Evolutionary conservation across 2,113 vertebrate genomes (phyloP), one percentile per base, ranked within the genome.

Genomic region (Hippocampus abdominalis): DNA sequence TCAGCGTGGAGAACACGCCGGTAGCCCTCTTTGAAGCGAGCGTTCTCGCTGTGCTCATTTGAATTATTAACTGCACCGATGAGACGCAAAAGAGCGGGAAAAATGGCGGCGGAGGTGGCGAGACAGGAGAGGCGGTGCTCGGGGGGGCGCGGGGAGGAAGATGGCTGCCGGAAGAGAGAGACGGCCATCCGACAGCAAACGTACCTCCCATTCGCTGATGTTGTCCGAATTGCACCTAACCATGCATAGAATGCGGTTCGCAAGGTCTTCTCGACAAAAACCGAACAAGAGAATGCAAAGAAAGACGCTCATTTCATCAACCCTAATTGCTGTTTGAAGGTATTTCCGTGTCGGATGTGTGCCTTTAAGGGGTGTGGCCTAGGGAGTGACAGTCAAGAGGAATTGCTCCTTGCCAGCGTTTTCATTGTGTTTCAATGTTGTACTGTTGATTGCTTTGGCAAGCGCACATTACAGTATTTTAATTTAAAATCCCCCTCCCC

Each of bases 61-160:
- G 81, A 89, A 89, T 89, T 89, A 88, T 89, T 89, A 84, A 89
- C 79, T 86, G 84, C 56, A 59, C 66, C 77, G 78, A 75, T 74
- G 60, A 77, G 80, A 80, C 77, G 72, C 79, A 72, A 46, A 40
- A 51, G 46, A 27, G 66, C 63, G 74, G 57, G 64, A 73, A 67
- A 77, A 75, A 81, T 75, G 77, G 57, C 57, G 15, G 57, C 57
- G 27, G 54, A 60, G 57, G 27, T 20, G 72, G 44, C 27, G 53
- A 75, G 79, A 84, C 54, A 59, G 67, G 27, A 36, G 68, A 76
- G 75, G 71, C 64, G 21, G 69, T 46, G 27, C 16, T 8, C 69
- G 6, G 16, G 0, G 15, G 8, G 27, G n/a, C n/a, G n/a, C n/a
- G 32, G 32, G 5, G 32, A 5, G 32, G 32, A 67, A 75, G 79